These are phyloP conservation scores for Psix sp. DNA, from an alignment of 1,140 invertebrate genomes.

Conservation along the genomic window DNA sequence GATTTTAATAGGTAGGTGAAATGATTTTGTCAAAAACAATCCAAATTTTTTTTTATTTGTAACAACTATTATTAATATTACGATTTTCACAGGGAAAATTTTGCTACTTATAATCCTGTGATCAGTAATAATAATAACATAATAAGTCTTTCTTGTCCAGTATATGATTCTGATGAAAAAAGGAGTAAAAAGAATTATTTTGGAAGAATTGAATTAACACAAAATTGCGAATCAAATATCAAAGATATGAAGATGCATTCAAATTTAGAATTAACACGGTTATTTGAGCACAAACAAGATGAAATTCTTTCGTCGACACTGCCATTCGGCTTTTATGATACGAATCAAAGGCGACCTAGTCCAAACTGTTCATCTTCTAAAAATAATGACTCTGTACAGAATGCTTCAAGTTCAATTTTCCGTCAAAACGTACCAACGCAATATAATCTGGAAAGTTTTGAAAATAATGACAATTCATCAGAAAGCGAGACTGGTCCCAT, in stretches of 20 bases:
- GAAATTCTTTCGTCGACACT: conserved; percentile 24
- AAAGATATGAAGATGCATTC: too few species aligned
- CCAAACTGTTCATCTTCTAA: conserved; percentile 55
- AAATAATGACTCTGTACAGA: conserved; percentile 59
- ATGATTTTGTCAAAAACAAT: too few species aligned
- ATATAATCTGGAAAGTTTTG: conserved; percentile 57
- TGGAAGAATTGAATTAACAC: too few species aligned
- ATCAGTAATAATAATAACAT: too few species aligned
- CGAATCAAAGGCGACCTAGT: conserved; percentile 57
- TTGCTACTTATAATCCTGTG: too few species aligned
- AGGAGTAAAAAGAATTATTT: too few species aligned
- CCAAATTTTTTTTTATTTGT: too few species aligned
- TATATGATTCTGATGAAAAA: too few species aligned
- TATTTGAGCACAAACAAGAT: conserved; percentile 33
- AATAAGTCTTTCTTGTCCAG: too few species aligned
- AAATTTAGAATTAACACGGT: conserved; percentile 52
- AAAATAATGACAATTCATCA: conserved; percentile 58
- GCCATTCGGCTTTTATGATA: conserved; percentile 65
- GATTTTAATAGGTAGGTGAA: conserved; percentile 51
- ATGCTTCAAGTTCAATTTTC: conserved; percentile 66
- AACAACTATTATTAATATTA: too few species aligned
- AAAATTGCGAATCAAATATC: too few species aligned
- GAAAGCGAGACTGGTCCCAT: conserved; percentile 54
- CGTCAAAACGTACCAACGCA: conserved; percentile 56
- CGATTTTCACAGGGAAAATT: too few species aligned